Evolutionary conservation across 2,888 invertebrate genomes (phyloP), one percentile per base, ranked within the genome.

Genomic region (Polymixis flavicincta): DNA sequence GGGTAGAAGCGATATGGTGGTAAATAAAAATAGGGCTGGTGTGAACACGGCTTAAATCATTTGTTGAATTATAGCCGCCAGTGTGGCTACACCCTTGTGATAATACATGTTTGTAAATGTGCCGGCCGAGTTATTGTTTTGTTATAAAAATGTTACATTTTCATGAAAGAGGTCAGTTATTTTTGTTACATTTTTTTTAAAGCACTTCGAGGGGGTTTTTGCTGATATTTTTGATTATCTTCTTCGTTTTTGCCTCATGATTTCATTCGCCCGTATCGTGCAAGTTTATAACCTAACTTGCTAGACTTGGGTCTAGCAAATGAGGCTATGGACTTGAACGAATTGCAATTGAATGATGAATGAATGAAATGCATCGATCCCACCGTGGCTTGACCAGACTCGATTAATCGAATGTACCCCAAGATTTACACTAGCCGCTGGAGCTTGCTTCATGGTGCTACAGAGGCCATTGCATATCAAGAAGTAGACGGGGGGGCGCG

Each of bases 41-140:
- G 93, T 93, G 93, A 94, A 94, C 93, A 91, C 85, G 80, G 90
- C 91, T 90, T 94, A 92, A 92, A 93, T 93, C 92, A 93, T 92
- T 85, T 78, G 74, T 78, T 92, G 93, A 94, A 93, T 93, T 94
- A 94, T 92, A 77, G 84, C 89, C 88, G 85, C 86, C 85, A 85
- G 89, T 88, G 89, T 88, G 87, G 87, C 82, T 84, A 83, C 89
- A 86, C 88, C 90, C 89, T 90, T 89, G 83, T 86, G 71, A 78
- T 78, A 83, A 81, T 85, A 82, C 71, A 79, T 83, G 77, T 87
- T 80, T 71, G 83, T 67, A 64, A 60, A 68, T 55, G 19, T 52
- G 37, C 28, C n/a, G 17, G 68, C 28, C n/a, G 17, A 66, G 37
- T 74, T 78, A 79, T 80, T 82, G 66, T 78, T 77, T 76, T 73